These are phyloP conservation scores for Distichodus sexfasciatus DNA, from an alignment of 2,797 vertebrate genomes.

Conservation along the genomic window DNA sequence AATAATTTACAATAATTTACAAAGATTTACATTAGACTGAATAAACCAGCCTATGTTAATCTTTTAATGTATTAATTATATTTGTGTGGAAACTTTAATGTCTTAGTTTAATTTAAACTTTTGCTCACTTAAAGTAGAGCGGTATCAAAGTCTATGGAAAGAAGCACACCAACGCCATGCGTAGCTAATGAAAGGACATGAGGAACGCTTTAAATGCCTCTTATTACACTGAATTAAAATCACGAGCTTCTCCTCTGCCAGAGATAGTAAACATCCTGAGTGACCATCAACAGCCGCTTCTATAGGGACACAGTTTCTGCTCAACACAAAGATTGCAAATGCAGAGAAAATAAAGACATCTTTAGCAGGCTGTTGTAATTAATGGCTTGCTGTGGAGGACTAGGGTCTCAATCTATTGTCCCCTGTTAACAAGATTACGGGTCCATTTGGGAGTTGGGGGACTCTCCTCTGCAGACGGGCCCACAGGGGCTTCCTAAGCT, in stretches of 20 bases:
- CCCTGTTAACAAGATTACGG: conserved; percentile 11
- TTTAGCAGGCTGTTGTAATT: conserved; percentile 7
- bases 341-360: conserved; percentile 2
- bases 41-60: too few species aligned
- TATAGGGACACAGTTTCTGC: conserved; percentile 2
- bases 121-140: too few species aligned
- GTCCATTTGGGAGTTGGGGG: conserved; percentile 7
- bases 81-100: too few species aligned
- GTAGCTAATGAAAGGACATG: conserved; percentile 34
- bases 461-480: conserved; percentile 17
- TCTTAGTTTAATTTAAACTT: too few species aligned
- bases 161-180: conserved; percentile 39
- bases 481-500: conserved; percentile 31
- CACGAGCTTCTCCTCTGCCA: conserved; percentile 39
- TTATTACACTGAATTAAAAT: conserved; percentile 48
- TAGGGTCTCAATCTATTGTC: conserved; percentile 17
- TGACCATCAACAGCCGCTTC: not conserved
- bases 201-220: conserved; percentile 44
- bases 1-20: too few species aligned
- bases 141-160: too few species aligned
- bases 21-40: too few species aligned
- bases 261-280: conserved; percentile 41
- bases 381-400: conserved; percentile 24
- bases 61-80: too few species aligned
- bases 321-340: not conserved